Evolutionary conservation across 2,797 vertebrate genomes (phyloP).

Genomic region (Cichlasoma orientale): DNA sequence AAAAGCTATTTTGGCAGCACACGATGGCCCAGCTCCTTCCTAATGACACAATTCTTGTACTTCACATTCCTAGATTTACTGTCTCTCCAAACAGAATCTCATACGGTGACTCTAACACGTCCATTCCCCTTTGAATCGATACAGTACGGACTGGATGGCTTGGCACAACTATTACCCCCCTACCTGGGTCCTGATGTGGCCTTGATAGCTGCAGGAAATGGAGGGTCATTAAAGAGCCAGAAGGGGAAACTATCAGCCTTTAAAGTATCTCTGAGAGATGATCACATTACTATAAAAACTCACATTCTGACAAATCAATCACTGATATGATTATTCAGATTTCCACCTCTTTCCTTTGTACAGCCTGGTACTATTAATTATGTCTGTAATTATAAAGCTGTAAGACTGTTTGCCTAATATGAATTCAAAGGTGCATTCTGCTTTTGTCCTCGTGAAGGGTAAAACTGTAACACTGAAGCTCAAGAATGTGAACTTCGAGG

Average conservation of each 20-base stretch:
- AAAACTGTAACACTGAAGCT: constrained; percentile 95
- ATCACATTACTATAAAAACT: constrained; percentile 63
- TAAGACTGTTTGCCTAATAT: neutral
- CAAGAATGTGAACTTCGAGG: constrained; percentile 96
- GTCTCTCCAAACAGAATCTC: constrained; percentile 31
- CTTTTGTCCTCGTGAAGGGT: constrained; percentile 77
- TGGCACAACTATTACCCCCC: constrained; percentile 61
- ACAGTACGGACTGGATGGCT: constrained; percentile 37
- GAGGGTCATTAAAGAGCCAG: constrained; percentile 69
- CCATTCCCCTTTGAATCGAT: constrained; percentile 57
- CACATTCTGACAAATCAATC: constrained; percentile 53
- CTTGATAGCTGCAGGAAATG: constrained; percentile 73
- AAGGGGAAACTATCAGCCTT: constrained; percentile 62
- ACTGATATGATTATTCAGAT: constrained; percentile 33
- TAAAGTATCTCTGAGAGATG: constrained; percentile 61
- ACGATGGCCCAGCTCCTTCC: neutral
- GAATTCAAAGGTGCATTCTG: neutral
- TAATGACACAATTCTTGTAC: constrained; percentile 1
- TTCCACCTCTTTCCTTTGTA: constrained; percentile 27
- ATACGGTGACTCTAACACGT: constrained; percentile 51
- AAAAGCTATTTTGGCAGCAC: neutral
- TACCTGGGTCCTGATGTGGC: constrained; percentile 55
- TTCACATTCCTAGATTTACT: constrained; percentile 8
- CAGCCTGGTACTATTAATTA: constrained; percentile 12
- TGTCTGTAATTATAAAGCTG: constrained; percentile 12